Base-by-base conservation (phyloP, 2,888 invertebrate genomes). In the Idaea straminata region DNA sequence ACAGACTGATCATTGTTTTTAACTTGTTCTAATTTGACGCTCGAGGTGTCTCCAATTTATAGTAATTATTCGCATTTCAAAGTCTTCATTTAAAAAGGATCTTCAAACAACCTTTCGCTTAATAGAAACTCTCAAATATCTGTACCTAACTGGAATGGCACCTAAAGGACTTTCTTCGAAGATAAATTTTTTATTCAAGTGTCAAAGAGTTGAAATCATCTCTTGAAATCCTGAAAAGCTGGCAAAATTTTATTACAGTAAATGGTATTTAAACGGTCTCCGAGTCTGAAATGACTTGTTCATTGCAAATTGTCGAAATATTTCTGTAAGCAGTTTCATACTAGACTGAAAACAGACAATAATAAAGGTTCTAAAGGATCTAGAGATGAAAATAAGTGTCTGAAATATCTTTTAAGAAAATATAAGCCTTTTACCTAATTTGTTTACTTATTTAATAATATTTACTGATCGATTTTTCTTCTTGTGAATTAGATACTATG, bases 141-240 rank as follows among this genome's bases (percentile, higher is more conserved):
- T 72, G 72, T 75, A 68, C 73, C 64, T 73, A 73, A 67, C 73
- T 72, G 66, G 72, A 74, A 75, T 77, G 69, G 71, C 68, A 71
- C 34, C 61, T 63, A 59, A 71, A 74, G 66, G 75, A 74, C 64
- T 69, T 73, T 72, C 72, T 69, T 69, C 70, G 59, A 47, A 74
- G 77, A 72, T 78, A 15, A 82, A 82, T 78, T 77, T 80, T 78
- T 78, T 74, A 74, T 77, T 77, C 72, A 67, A 74, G 72, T 75
- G 73, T 73, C 73, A 75, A 76, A 81, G 78, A 78, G 73, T 73
- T 73, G 66, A 68, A 70, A 38, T 59, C 65, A 47, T 64, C 61
- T 60, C 64, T 67, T 69, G 67, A 62, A 77, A 70, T 70, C 72
- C 65, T 74, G 73, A 72, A 76, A 70, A 66, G 64, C 66, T 61